phyloP scores from a whole-genome alignment of 2,797 vertebrate genomes.

The Taenioides sp. region DNA sequence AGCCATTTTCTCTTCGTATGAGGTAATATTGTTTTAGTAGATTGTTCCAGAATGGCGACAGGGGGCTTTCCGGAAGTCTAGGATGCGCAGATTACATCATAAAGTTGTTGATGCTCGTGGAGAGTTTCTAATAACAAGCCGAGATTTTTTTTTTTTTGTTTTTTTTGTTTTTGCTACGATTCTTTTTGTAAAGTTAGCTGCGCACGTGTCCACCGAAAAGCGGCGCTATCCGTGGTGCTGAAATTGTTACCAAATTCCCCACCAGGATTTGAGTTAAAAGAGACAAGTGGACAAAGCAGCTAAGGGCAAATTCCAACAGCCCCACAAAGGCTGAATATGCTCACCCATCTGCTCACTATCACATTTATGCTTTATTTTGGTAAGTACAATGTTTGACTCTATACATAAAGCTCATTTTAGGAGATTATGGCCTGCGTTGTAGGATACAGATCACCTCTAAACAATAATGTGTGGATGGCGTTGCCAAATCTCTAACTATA shows the following conservation, averaged over 20 bases:
- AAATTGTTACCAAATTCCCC: conserved; percentile 28
- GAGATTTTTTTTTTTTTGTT: not conserved
- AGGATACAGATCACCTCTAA: not conserved
- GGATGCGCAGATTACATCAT: not conserved
- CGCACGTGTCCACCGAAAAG: conserved; percentile 16
- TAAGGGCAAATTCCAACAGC: conserved; percentile 39
- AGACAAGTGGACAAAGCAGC: conserved; percentile 9
- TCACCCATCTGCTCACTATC: conserved; percentile 59
- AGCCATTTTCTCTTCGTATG: conserved; percentile 5
- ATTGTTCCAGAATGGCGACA: not conserved
- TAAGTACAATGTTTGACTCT: conserved; percentile 59
- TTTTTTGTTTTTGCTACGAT: not conserved
- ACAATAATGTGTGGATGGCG: not conserved
- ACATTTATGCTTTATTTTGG: conserved; percentile 63
- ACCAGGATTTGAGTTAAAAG: conserved; percentile 9
- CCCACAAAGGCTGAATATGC: conserved; percentile 63
- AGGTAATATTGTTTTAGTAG: conserved; percentile 11
- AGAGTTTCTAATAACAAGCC: not conserved
- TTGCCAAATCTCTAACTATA: not conserved
- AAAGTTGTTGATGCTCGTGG: not conserved
- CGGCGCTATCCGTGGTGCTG: conserved; percentile 77
- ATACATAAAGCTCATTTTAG: not conserved
- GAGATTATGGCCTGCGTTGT: not conserved
- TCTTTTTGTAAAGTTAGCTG: not conserved
- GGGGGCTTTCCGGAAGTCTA: not conserved